phyloP scores from a whole-genome alignment of 2,113 vertebrate species.

The Casuarius casuarius region DNA sequence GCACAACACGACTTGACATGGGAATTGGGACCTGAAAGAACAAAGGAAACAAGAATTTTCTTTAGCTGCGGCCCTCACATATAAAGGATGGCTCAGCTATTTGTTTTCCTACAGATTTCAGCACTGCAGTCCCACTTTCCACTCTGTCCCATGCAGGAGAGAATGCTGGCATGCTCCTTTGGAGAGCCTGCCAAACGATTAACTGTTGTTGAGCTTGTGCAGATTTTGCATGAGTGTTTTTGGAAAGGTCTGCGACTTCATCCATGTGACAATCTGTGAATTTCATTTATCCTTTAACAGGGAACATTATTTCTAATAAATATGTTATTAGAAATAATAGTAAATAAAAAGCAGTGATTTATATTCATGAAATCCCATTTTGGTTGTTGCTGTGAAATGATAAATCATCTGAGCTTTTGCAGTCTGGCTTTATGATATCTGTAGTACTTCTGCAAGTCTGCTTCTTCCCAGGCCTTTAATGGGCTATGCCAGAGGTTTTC shows the following conservation, averaged over 20 bases:
- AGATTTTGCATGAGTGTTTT: constrained; percentile 9
- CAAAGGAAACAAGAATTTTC: background rate
- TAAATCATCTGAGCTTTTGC: background rate
- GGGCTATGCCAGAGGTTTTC: background rate
- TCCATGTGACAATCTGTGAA: background rate
- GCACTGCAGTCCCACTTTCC: background rate
- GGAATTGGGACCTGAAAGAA: background rate
- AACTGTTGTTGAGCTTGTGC: background rate
- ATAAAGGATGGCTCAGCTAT: background rate
- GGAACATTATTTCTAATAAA: constrained; percentile 49
- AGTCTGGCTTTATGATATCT: constrained; percentile 14
- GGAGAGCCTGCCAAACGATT: background rate
- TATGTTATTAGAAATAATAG: constrained; percentile 22
- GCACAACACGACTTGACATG: background rate
- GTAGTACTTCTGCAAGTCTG: background rate
- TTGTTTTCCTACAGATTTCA: background rate
- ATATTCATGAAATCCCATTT: background rate
- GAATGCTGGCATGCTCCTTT: background rate
- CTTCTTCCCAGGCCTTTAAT: background rate
- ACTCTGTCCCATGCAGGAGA: background rate
- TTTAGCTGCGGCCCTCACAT: background rate
- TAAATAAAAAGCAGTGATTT: constrained; percentile 17
- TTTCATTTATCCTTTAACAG: background rate
- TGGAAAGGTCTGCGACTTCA: background rate
- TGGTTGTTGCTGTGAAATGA: constrained; percentile 1